phyloP scores from a whole-genome alignment of 2,888 invertebrate species.

The Catocala nupta region DNA sequence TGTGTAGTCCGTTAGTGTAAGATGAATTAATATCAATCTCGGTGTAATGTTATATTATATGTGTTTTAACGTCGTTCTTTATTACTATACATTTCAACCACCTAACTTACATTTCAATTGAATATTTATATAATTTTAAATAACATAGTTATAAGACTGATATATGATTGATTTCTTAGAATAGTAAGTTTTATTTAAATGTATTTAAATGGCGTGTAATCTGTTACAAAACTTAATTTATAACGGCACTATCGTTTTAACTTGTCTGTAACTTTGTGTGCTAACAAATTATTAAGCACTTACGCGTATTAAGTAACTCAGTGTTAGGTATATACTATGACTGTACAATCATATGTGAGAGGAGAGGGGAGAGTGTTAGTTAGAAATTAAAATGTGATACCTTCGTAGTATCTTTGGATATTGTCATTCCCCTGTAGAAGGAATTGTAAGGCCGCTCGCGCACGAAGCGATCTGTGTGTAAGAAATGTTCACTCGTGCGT shows the following conservation, averaged over 20 bases:
- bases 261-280: slow-evolving; percentile 61
- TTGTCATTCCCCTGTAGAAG: slow-evolving; percentile 63
- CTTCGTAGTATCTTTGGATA: slow-evolving; percentile 65
- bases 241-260: slow-evolving; percentile 75
- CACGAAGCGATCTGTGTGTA: slow-evolving; percentile 40
- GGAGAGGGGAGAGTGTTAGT: slow-evolving; percentile 51
- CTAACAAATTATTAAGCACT: slow-evolving; percentile 51
- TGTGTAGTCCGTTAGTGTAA: slow-evolving; percentile 76
- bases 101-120: slow-evolving; percentile 55
- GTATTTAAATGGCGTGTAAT: slow-evolving; percentile 33
- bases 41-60: slow-evolving; percentile 58
- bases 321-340: slow-evolving; percentile 61
- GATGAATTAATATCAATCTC: slow-evolving; percentile 65
- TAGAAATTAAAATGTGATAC: slow-evolving; percentile 74
- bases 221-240: slow-evolving; percentile 53
- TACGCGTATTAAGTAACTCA: slow-evolving; percentile 57
- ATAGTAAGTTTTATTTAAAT: slow-evolving; percentile 50
- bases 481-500: slow-evolving; percentile 26
- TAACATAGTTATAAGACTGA: slow-evolving; percentile 85
- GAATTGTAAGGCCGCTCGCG: slow-evolving; percentile 55
- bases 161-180: slow-evolving; percentile 72
- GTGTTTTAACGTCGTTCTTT: slow-evolving; percentile 60
- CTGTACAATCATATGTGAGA: slow-evolving; percentile 52
- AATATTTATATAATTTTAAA: slow-evolving; percentile 62
- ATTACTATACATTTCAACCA: slow-evolving; percentile 57